A percentile compares a stretch with the other conserved stretches of the same genome.
phyloP scores from a whole-genome alignment of 2,888 invertebrate species.

The Ferrisia virgata region DNA sequence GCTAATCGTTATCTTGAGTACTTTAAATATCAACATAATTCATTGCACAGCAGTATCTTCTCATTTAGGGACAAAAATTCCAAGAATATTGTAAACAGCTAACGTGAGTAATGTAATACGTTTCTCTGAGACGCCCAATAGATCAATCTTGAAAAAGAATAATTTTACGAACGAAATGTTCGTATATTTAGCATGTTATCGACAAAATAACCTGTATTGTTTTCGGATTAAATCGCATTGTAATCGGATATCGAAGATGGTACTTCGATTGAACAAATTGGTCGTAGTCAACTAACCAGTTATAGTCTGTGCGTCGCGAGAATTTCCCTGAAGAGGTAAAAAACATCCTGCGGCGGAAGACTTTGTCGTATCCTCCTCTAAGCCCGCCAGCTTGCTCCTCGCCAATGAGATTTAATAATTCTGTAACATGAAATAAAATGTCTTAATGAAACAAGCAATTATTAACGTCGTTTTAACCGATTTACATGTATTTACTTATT shows the following conservation, averaged over 20 bases:
- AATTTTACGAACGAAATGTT: background rate
- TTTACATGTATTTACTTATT: background rate
- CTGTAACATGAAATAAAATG: conserved; percentile 13
- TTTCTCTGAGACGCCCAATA: too few species aligned
- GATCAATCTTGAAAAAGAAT: background rate
- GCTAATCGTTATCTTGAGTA: background rate
- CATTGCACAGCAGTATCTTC: background rate
- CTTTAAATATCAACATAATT: background rate
- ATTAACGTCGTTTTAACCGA: background rate
- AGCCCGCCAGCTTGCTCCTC: conserved; percentile 44
- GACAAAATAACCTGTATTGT: background rate
- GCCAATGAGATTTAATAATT: conserved; percentile 32
- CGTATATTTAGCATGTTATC: background rate
- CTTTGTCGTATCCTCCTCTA: conserved; percentile 43
- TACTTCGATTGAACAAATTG: background rate
- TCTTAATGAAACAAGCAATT: background rate
- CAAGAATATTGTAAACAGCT: background rate
- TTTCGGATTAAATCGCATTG: background rate
- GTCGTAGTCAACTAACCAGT: conserved; percentile 38
- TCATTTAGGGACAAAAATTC: background rate
- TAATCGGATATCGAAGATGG: background rate
- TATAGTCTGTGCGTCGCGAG: conserved; percentile 45
- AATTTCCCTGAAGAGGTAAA: conserved; percentile 32
- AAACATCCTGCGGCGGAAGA: conserved; percentile 45
- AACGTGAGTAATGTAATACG: too few species aligned